A percentile compares a stretch with the other conserved stretches of the same genome.
phyloP scores from a whole-genome alignment of 2,888 invertebrate species.

The Microplitis manilae region DNA sequence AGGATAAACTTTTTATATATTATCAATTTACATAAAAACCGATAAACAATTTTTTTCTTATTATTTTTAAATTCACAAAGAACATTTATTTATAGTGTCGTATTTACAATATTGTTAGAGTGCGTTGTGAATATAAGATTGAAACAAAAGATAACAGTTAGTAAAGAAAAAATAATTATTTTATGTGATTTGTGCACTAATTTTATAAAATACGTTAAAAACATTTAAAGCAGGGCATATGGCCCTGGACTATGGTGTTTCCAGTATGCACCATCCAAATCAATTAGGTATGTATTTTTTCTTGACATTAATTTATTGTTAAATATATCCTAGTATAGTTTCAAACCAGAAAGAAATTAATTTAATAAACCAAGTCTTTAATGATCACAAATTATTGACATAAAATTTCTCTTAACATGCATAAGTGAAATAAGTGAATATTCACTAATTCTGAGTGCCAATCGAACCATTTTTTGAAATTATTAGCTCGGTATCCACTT shows the following conservation, averaged over 20 bases:
- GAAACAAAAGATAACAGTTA: neutral
- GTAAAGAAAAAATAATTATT: neutral
- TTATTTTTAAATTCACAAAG: neutral
- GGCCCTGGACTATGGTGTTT: conserved; percentile 68
- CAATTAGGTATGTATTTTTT: conserved; percentile 64
- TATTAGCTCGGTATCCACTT: too few species aligned
- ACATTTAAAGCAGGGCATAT: conserved; percentile 57
- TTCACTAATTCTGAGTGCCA: too few species aligned
- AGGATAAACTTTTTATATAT: neutral
- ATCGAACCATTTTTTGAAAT: too few species aligned
- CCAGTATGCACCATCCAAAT: conserved; percentile 68
- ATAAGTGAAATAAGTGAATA: too few species aligned
- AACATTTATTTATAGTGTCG: neutral
- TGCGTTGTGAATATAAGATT: neutral
- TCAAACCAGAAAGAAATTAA: too few species aligned
- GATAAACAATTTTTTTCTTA: conserved; percentile 8
- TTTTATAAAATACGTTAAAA: conserved; percentile 3
- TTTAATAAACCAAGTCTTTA: too few species aligned
- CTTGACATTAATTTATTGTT: neutral
- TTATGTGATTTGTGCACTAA: neutral
- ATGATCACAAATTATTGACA: too few species aligned
- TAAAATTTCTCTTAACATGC: too few species aligned
- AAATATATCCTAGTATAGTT: too few species aligned
- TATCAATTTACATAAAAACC: neutral
- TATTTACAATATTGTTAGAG: neutral